These are phyloP conservation scores for Exocentrus adspersus DNA, from an alignment of 2,888 invertebrate species.

Conservation along the genomic window DNA sequence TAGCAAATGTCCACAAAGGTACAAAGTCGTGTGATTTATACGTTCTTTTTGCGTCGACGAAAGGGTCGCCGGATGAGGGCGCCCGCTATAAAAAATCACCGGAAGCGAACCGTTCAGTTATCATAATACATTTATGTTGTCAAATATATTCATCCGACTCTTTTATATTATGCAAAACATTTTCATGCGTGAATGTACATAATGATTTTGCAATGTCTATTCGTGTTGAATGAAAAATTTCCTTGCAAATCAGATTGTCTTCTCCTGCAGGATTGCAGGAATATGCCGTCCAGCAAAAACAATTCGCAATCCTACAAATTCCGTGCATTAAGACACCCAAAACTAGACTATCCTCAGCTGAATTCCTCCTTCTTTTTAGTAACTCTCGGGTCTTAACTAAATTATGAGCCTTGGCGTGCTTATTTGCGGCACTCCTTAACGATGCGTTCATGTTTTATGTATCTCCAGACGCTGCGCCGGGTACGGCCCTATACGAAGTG, in stretches of 20 bases:
- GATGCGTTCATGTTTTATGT: constrained; percentile 55
- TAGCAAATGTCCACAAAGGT: constrained; percentile 23
- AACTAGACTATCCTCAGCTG: constrained; percentile 13
- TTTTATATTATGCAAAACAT: too few species aligned
- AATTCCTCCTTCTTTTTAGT: constrained; percentile 15
- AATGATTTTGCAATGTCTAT: too few species aligned
- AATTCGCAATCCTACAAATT: constrained; percentile 9
- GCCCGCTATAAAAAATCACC: too few species aligned
- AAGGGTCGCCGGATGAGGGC: constrained; percentile 10
- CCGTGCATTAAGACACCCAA: constrained; percentile 3
- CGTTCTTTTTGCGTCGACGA: constrained; percentile 4
- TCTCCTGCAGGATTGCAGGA: background rate
- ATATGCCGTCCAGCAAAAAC: background rate
- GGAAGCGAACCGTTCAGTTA: background rate
- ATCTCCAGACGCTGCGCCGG: constrained; percentile 43
- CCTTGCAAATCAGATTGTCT: background rate
- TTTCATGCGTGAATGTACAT: too few species aligned
- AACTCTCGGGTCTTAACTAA: constrained; percentile 46
- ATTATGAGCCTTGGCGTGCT: constrained; percentile 49
- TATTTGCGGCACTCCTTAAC: constrained; percentile 53
- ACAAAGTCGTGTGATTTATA: constrained; percentile 17
- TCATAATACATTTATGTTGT: background rate
- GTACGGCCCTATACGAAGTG: constrained; percentile 13
- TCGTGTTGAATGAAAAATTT: too few species aligned
- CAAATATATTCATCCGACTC: background rate